These are phyloP conservation scores for Heliconius hortense DNA, from an alignment of 2,888 invertebrate genomes.

Conservation along the genomic window DNA sequence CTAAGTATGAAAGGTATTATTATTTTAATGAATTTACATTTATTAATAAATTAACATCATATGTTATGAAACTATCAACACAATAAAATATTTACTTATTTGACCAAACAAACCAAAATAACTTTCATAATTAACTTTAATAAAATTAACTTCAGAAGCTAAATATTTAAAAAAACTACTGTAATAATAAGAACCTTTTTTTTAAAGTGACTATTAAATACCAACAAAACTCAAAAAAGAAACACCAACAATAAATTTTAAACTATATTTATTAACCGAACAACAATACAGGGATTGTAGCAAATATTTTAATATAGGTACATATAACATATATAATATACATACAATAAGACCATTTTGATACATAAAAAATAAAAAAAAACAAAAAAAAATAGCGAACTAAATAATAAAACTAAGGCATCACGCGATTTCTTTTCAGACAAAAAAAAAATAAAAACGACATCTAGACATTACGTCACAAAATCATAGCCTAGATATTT, in stretches of 20 bases:
- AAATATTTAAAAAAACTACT: too few relatives aligned
- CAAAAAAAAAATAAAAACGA: not conserved
- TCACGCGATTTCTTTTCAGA: not conserved
- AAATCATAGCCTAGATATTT: constrained; percentile 75
- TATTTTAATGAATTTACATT: too few relatives aligned
- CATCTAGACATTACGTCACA: constrained; percentile 56
- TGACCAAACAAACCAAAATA: too few relatives aligned
- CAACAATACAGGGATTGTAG: constrained; percentile 29
- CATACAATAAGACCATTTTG: constrained; percentile 22
- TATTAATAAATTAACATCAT: too few relatives aligned
- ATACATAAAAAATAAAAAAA: constrained; percentile 4
- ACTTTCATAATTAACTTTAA: too few relatives aligned
- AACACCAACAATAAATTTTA: constrained; percentile 33
- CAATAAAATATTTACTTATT: too few relatives aligned
- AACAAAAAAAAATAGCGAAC: not conserved
- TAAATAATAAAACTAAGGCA: constrained; percentile 7
- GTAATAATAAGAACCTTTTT: too few relatives aligned
- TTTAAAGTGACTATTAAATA: too few relatives aligned
- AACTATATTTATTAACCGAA: constrained; percentile 37
- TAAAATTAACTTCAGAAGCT: too few relatives aligned
- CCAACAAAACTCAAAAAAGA: constrained; percentile 17
- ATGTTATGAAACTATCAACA: too few relatives aligned
- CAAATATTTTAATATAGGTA: not conserved
- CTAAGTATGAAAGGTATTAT: too few relatives aligned
- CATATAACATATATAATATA: constrained; percentile 29